Evolutionary conservation across 1,140 invertebrate species (phyloP).

Genomic region (Ganaspis sp.): DNA sequence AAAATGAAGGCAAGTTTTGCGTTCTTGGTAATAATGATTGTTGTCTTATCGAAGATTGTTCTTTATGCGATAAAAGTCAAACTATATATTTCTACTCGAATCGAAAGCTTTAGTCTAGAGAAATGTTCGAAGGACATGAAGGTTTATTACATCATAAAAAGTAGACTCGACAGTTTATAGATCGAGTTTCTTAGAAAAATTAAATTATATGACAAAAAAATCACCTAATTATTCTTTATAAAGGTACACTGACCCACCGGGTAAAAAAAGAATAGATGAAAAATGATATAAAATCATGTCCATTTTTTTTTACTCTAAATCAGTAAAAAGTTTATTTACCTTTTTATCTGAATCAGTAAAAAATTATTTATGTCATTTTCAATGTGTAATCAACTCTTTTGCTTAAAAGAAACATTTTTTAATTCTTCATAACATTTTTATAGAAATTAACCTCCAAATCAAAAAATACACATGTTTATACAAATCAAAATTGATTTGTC

Average conservation of each 20-base stretch:
- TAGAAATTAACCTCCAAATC: no score
- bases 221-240: not conserved
- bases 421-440: no score
- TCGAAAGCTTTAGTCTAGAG: not conserved
- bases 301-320: not conserved
- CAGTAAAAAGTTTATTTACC: no score
- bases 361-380: no score
- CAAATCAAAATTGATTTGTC: no score
- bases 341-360: no score
- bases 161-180: conserved; percentile 9
- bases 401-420: no score
- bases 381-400: no score
- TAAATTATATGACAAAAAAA: not conserved
- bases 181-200: not conserved
- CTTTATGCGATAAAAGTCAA: not conserved
- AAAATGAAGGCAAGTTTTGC: not conserved
- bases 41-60: conserved; percentile 9
- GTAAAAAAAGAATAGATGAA: not conserved
- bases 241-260: not conserved
- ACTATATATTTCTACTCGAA: not conserved
- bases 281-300: not conserved
- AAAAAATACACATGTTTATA: no score
- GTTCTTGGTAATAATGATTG: not conserved
- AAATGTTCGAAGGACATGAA: conserved; percentile 13
- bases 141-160: conserved; percentile 11